Base-by-base conservation (phyloP, 2,888 invertebrate species). In the Latrodectus elegans region DNA sequence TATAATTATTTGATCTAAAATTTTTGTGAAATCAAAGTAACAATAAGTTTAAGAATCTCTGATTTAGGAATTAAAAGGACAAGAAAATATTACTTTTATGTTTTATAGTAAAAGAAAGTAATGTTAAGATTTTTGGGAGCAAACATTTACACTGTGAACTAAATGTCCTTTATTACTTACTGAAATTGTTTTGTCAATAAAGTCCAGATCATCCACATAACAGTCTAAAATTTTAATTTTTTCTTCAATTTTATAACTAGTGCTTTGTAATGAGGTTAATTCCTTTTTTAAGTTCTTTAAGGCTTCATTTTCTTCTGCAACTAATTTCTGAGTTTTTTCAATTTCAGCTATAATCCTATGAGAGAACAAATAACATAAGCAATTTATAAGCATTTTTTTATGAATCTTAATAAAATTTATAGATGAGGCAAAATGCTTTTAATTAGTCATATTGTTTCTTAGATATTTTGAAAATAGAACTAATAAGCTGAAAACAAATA, bases 131-230 rank as follows among this genome's bases (percentile, higher is more conserved):
- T 71, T 68, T 51, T 71, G 71, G 0, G 11, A 15, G 12, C n/a
- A 60, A 12, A 11, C 12, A 64, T 38, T 14, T 53, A 52, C 72
- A 55, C 15, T 11, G 6, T 38, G 38, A 38, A 38, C 6, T 78
- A 14, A 73, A 38, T 12, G 38, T 68, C 12, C 38, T 38, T n/a
- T 15, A 49, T 10, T 53, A 73, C 77, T 87, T 84, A 89, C 89
- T 17, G 80, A 81, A 53, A 89, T 72, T n/a, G 84, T 88, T n/a
- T 74, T 53, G 53, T 89, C 89, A 22, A 89, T 84, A 60, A 22
- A 53, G 8, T 89, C 88, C 8, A 88, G 74, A 78, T 89, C 89
- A 76, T 82, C 84, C 15, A 86, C 79, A 79, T 89, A 89, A 60
- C 84, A 84, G 73, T 89, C 89, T 15, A 89, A 55, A 26, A 76